Conservation (phyloP, 2,797 vertebrate species). For the Neoniphon sammara region DNA sequence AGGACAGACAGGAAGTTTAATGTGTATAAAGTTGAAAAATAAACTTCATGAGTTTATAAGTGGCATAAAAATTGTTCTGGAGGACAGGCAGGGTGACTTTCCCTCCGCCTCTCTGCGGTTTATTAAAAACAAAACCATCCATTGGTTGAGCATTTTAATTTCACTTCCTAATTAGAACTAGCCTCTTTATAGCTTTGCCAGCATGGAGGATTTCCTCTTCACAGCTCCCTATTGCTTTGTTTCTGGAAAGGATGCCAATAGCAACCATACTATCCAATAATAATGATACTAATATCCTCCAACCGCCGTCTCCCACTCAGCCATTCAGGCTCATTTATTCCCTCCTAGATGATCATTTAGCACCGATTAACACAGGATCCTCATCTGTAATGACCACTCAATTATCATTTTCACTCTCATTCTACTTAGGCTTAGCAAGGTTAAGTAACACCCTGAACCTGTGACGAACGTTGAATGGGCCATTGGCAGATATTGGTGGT, state of each 20-base stretch:
- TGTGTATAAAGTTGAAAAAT: slow-evolving; percentile 15
- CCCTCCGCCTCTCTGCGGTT: slow-evolving; percentile 8
- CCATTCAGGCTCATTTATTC: slow-evolving; percentile 75
- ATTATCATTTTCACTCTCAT: slow-evolving; percentile 77
- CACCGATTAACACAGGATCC: slow-evolving; percentile 78
- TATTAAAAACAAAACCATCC: slow-evolving; percentile 43
- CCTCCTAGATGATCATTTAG: slow-evolving; percentile 79
- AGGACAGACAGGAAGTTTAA: slow-evolving; percentile 29
- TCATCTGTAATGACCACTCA: slow-evolving; percentile 73
- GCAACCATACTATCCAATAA: slow-evolving; percentile 62
- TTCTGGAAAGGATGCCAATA: slow-evolving; percentile 62
- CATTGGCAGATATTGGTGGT: slow-evolving; percentile 68
- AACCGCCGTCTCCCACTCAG: slow-evolving; percentile 66
- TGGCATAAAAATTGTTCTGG: background rate
- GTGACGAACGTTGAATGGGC: slow-evolving; percentile 68
- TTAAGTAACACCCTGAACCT: slow-evolving; percentile 78
- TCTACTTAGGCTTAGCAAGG: slow-evolving; percentile 74
- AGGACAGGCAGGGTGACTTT: slow-evolving; percentile 26
- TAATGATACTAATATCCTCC: slow-evolving; percentile 68
- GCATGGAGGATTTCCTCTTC: slow-evolving; percentile 31
- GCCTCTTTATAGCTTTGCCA: slow-evolving; percentile 40
- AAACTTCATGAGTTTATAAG: slow-evolving; percentile 38
- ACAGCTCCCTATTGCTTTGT: slow-evolving; percentile 36
- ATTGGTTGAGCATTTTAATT: slow-evolving; percentile 45
- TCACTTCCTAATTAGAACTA: slow-evolving; percentile 40